A percentile compares a stretch with the other conserved stretches of the same genome.
These are phyloP conservation scores for Oreochromis aureus DNA, from an alignment of 2,113 vertebrate genomes.

Conservation along the genomic window DNA sequence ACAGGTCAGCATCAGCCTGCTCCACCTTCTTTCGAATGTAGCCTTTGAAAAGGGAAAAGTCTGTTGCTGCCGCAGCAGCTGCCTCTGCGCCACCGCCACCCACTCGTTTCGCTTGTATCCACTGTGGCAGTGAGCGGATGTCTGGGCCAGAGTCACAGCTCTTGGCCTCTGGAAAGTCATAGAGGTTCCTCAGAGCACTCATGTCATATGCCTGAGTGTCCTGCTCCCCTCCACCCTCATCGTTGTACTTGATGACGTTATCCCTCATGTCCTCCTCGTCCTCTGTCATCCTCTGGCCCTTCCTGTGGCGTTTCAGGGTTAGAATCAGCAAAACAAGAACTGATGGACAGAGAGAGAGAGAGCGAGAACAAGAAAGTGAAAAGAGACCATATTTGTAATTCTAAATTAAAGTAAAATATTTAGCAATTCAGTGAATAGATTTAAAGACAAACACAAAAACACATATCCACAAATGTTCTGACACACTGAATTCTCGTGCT, in stretches of 20 bases:
- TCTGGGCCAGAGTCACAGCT: constrained; percentile 78
- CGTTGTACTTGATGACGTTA: constrained; percentile 99
- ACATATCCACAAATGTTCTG: not conserved
- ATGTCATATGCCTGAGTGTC: constrained; percentile 99
- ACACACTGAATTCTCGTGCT: not conserved
- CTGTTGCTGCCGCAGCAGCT: constrained; percentile 73
- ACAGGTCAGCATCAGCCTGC: constrained; percentile 88
- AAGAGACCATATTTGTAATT: not conserved
- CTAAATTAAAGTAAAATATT: not conserved
- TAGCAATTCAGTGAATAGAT: not conserved
- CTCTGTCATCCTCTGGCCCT: constrained; percentile 87
- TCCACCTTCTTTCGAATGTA: constrained; percentile 96
- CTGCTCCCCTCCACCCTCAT: constrained; percentile 96
- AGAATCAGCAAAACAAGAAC: constrained; percentile 94
- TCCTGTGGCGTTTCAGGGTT: constrained; percentile 91
- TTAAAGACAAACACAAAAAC: not conserved
- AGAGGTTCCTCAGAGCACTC: constrained; percentile 94
- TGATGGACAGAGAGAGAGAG: constrained; percentile 43
- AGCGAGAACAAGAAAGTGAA: not conserved
- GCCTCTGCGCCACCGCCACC: constrained; percentile 22
- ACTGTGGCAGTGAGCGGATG: constrained; percentile 83
- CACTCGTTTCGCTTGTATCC: constrained; percentile 70
- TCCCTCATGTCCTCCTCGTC: constrained; percentile 99
- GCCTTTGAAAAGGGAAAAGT: constrained; percentile 94
- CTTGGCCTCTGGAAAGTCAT: constrained; percentile 91